Percentiles rank a stretch among this genome's conserved stretches.
Evolutionary conservation across 2,113 vertebrate species (phyloP).

Genomic region (Lepidothrix coronata): DNA sequence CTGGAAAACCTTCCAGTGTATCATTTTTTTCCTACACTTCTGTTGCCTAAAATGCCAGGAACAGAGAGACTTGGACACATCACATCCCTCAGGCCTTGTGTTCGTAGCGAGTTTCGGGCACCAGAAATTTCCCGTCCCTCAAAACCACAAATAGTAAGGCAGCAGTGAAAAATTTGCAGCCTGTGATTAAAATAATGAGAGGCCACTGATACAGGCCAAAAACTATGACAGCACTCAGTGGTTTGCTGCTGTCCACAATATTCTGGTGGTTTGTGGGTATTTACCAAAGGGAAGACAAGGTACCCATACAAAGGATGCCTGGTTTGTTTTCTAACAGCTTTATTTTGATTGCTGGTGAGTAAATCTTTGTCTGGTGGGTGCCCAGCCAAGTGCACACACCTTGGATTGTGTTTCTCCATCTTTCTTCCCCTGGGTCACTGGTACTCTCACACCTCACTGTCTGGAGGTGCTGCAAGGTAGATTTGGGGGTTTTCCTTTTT

Average conservation of each 20-base stretch:
- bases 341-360: neutral
- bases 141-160: neutral
- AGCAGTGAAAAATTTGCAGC: neutral
- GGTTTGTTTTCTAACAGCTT: neutral
- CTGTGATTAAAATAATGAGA: neutral
- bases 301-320: neutral
- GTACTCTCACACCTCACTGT: too few relatives aligned
- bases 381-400: neutral
- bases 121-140: neutral
- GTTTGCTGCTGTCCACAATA: neutral
- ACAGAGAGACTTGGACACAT: neutral
- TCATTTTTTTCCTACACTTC: neutral
- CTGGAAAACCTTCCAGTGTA: neutral
- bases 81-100: neutral
- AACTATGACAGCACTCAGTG: neutral
- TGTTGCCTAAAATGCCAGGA: neutral
- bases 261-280: neutral
- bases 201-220: neutral
- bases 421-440: too few relatives aligned
- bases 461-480: too few relatives aligned
- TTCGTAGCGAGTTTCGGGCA: fast-evolving
- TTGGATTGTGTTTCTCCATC: neutral
- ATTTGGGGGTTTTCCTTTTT: too few relatives aligned
- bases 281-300: neutral
- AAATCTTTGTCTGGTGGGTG: neutral